Percentiles rank a stretch among this genome's conserved stretches.
These are phyloP conservation scores for Drosophila punjabiensis DNA, from an alignment of 1,140 invertebrate species.

Conservation along the genomic window DNA sequence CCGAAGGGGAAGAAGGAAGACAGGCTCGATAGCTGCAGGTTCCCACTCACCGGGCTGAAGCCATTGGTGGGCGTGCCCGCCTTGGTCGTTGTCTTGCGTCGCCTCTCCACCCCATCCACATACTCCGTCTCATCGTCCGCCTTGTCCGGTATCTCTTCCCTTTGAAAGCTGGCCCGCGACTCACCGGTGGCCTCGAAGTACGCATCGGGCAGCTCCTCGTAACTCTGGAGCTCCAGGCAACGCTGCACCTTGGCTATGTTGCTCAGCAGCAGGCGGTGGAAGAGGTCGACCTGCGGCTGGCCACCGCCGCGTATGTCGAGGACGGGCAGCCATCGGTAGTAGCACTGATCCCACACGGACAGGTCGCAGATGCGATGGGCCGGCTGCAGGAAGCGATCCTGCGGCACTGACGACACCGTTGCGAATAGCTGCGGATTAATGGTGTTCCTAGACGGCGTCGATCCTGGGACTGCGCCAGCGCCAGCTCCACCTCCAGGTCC, in stretches of 20 bases:
- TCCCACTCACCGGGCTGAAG: slow-evolving; percentile 39
- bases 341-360: slow-evolving; percentile 95
- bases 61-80: slow-evolving; percentile 47
- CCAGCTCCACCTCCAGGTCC: neutral
- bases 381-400: slow-evolving; percentile 86
- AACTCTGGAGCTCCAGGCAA: slow-evolving; percentile 73
- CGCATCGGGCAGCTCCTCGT: slow-evolving; percentile 77
- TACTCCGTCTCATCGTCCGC: slow-evolving; percentile 47
- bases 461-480: neutral
- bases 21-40: slow-evolving; percentile 68
- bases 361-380: slow-evolving; percentile 87
- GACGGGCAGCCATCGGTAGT: slow-evolving; percentile 94
- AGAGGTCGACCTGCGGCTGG: slow-evolving; percentile 89
- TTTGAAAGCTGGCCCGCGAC: slow-evolving; percentile 19
- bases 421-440: slow-evolving; percentile 81
- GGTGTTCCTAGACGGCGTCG: slow-evolving; percentile 62
- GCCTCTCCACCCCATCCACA: slow-evolving; percentile 76
- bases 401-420: slow-evolving; percentile 72
- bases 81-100: slow-evolving; percentile 54
- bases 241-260: slow-evolving; percentile 87
- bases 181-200: slow-evolving; percentile 65
- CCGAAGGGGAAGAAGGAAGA: slow-evolving; percentile 87
- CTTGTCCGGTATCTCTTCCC: neutral
- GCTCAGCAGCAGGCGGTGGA: slow-evolving; percentile 86
- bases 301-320: slow-evolving; percentile 93